Evolutionary conservation across 1,140 invertebrate genomes (phyloP), one percentile per base, ranked within the genome.

Genomic region (Bicyclus anynana): DNA sequence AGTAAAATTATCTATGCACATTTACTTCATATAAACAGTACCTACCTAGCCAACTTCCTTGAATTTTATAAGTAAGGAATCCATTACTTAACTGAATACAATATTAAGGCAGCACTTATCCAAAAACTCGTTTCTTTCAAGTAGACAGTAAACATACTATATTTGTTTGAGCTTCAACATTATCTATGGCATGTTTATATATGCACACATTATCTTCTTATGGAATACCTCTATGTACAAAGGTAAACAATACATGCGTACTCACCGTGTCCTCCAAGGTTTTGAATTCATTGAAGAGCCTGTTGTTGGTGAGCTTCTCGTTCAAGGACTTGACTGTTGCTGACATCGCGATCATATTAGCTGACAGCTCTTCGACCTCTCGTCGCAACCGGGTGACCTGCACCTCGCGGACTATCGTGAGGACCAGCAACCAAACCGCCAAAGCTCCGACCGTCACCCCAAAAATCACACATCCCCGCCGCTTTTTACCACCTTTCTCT

Each of bases 251-350:
- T 14, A 47, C 42, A 48, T 42, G 18, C 14, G 52, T 9, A 79
- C 84, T 83, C 53, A 87, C 84, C 76, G 84, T 79, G 58, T 85
- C 80, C 46, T 87, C 81, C 17, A 84, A 47, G 33, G 69, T 75
- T 67, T 81, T 75, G 66, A 81, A 74, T 33, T 85, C 79, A 46
- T 84, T 80, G 50, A 81, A 80, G 5, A 82, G 69, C 44, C 71
- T 72, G 61, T 85, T 81, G 53, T 77, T 81, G 6, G 66, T 54
- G 5, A 82, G 60, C 54, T 80, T 85, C 51, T 80, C 72, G 42
- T 77, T 80, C 10, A 87, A 59, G 5, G 71, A 70, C 56, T 78
- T 77, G 14, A 85, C 62, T 37, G 74, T 80, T 2, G 75, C 77
- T 7, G 79, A 75, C 42, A 85, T 61, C 16, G 71, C 75, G 14